Evolutionary conservation across 1,140 invertebrate genomes (phyloP), one percentile per base, ranked within the genome.

Genomic region (Cydia fagiglandana): DNA sequence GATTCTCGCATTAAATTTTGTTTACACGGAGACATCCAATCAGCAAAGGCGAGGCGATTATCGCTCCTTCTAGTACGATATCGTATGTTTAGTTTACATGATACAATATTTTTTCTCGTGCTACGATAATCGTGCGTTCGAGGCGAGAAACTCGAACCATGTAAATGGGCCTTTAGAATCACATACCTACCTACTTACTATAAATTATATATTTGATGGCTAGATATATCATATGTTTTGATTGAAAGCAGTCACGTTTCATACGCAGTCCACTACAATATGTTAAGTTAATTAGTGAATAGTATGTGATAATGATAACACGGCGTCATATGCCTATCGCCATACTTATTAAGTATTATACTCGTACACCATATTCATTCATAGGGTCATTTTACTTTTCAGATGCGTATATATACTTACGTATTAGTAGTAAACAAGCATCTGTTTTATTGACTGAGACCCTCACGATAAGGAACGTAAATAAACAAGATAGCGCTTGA

Each of bases 381-480:
- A 61, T 61, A 61, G 9, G 20, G 17, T 61, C 17, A 61, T 24
- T 61, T 24, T 61, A 61, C 56, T 61, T 61, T 61, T 61, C 7
- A 61, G 9, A 53, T 15, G 28, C 17, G 73, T 41, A n/a, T n/a
- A n/a, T n/a, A n/a, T n/a, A 50, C 5, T 6, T 17, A 38, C 82
- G 83, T 82, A 82, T 74, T 70, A 76, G 80, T 78, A 50, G 76
- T 75, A 76, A 66, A 79, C 28, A 76, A 70, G 73, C 81, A 82
- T 87, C 81, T 86, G 83, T 84, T 86, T 84, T 84, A 84, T 85
- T 83, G 81, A 81, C 80, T 64, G 75, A 81, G 79, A 81, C 81
- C 79, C 64, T 64, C 74, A 75, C 86, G 82, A 84, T 85, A 89
- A 85, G 77, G 68, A 64, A 77, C 74, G 78, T 83, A 83, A 78